Percentiles rank a stretch among this genome's conserved stretches.
Conservation (phyloP, 2,113 vertebrate species). For the Propithecus coquereli region DNA sequence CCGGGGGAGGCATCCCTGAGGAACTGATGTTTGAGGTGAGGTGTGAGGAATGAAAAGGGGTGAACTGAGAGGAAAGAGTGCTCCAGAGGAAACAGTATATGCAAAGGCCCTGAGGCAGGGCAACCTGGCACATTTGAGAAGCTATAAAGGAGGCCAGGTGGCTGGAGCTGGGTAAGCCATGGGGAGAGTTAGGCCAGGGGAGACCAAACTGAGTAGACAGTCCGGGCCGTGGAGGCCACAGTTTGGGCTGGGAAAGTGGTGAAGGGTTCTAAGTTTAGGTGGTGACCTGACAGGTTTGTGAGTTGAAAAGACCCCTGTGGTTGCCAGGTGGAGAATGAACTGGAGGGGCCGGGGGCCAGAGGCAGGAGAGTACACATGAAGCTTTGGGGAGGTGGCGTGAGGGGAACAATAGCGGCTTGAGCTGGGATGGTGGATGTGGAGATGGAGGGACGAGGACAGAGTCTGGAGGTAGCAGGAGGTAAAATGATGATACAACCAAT, state of each 20-base stretch:
- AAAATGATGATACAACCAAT: not conserved
- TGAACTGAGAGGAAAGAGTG: not conserved
- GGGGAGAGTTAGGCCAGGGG: not conserved
- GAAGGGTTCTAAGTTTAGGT: not conserved
- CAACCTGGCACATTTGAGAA: not conserved
- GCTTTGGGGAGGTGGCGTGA: not conserved
- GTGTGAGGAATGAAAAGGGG: not conserved
- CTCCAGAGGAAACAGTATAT: not conserved
- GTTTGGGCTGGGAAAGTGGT: not conserved
- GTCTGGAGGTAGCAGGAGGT: not conserved
- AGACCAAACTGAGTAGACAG: not conserved
- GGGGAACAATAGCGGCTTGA: not conserved
- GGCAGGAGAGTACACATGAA: not conserved
- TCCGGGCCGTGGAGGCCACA: not conserved
- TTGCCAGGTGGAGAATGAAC: not conserved
- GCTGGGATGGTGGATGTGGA: not conserved
- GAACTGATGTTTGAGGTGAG: not conserved
- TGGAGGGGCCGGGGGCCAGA: not conserved
- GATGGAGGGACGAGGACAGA: not conserved
- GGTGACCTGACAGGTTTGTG: not conserved
- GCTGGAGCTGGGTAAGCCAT: not conserved
- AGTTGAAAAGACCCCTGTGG: not conserved
- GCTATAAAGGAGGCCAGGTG: not conserved
- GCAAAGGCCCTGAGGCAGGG: slow-evolving; percentile 1
- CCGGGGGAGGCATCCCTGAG: not conserved